Evolutionary conservation across 2,797 vertebrate species (phyloP), one percentile per base, ranked within the genome.

Genomic region (Margarornis squamiger): DNA sequence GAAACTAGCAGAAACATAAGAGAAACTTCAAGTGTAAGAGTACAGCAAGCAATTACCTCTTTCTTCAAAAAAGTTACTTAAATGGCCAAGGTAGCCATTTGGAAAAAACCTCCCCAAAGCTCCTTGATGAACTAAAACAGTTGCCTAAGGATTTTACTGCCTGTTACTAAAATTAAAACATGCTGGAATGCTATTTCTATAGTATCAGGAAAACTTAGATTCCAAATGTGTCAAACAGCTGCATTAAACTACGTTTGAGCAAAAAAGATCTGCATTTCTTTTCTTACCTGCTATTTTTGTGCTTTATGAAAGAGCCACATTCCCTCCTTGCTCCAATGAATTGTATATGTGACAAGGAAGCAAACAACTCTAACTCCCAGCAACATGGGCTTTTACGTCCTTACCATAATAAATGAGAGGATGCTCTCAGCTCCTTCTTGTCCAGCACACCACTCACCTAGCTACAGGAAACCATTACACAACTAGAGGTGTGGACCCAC

Each of bases 401-500:
- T 92, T 75, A 17, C 58, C 46, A 91, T 82, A 85, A 96, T 77
- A 96, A 96, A 95, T 73, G 34, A 93, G 22, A 18, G 77, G 65
- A 41, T 43, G 27, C 41, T 91, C 72, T 80, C 2, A 19, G 63
- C 62, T 58, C 38, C 67, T 93, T 93, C 88, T 95, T 57, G 74
- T 93, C 85, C 57, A 86, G 67, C 15, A 54, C n/a, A 87, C 71
- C 68, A 52, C 72, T 91, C 83, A 92, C 73, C 71, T 78, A 93
- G 82, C 74, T 80, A 95, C 49, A 51, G 54, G 80, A 97, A 88
- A 76, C 43, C 72, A 96, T 83, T 77, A 71, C 91, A 96, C 92
- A 96, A 90, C 54, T 26, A 38, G 92, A 96, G 85, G 75, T 95
- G 86, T 85, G 87, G 96, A 92, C 67, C 81, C 76, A 86, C 83